Conservation (phyloP, 2,113 vertebrate species). For the Periophthalmus modestus region DNA sequence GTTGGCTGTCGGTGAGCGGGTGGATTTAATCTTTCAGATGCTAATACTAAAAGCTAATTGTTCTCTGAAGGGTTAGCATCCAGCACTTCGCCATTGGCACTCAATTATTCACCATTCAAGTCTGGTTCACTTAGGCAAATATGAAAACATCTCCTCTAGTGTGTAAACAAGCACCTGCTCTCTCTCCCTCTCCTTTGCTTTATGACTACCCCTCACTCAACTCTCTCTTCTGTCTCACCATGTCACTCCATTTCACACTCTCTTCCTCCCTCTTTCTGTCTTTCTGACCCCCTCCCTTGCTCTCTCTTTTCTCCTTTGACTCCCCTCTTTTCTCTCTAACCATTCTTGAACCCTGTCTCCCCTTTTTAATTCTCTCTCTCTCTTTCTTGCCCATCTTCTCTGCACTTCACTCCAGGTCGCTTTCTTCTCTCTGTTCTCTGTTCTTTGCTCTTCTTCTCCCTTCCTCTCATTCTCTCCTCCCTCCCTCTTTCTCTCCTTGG, state of each 20-base stretch:
- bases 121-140: slow-evolving; percentile 5
- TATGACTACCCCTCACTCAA: not conserved
- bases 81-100: not conserved
- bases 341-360: slow-evolving; percentile 39
- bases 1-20: not conserved
- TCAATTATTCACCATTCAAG: slow-evolving; percentile 24
- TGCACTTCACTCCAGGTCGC: slow-evolving; percentile 20
- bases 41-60: not conserved
- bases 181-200: not conserved
- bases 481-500: not conserved
- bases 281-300: not conserved
- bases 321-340: not conserved
- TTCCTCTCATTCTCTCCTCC: slow-evolving; percentile 36
- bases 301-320: not conserved
- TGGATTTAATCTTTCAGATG: slow-evolving; percentile 23
- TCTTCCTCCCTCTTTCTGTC: not conserved
- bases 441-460: not conserved
- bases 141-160: slow-evolving; percentile 36
- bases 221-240: not conserved
- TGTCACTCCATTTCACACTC: not conserved
- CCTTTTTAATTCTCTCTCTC: slow-evolving; percentile 52
- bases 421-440: not conserved
- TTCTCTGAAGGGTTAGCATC: slow-evolving; percentile 13
- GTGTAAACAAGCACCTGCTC: slow-evolving; percentile 45
- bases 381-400: no score